Conservation (phyloP, 1,140 invertebrate species). For the Dolichoris vasculosae region DNA sequence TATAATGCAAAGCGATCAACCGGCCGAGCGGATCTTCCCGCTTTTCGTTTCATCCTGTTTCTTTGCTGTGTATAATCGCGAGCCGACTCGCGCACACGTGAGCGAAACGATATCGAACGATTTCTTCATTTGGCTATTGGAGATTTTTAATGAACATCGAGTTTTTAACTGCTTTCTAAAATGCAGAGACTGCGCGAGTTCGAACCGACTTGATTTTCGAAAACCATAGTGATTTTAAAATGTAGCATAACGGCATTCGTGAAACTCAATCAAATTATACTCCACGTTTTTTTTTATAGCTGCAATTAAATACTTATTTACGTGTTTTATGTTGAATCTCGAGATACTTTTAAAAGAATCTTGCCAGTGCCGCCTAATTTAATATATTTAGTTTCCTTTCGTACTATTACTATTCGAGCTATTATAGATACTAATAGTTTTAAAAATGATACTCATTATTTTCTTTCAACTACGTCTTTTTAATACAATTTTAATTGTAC, state of each 20-base stretch:
- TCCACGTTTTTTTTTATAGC: neutral
- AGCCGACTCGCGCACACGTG: no score
- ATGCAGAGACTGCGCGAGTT: neutral
- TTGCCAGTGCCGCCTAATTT: neutral
- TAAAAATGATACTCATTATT: no score
- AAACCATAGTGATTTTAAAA: conserved; percentile 3
- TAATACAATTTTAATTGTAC: neutral
- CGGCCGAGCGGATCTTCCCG: neutral
- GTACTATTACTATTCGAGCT: neutral
- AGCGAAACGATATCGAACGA: neutral
- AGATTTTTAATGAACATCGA: neutral
- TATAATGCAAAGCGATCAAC: conserved; percentile 40
- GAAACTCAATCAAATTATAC: neutral
- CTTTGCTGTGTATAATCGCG: neutral
- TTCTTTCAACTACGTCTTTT: neutral
- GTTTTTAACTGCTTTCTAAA: neutral
- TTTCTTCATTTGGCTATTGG: conserved; percentile 21
- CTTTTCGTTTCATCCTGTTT: neutral
- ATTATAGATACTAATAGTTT: no score
- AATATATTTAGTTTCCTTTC: neutral
- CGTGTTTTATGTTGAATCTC: neutral
- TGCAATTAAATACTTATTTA: conserved; percentile 23
- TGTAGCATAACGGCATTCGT: neutral
- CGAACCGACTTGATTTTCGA: conserved; percentile 10
- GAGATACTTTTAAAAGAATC: neutral